phyloP scores from a whole-genome alignment of 2,888 invertebrate species.

The Cephus runcator region DNA sequence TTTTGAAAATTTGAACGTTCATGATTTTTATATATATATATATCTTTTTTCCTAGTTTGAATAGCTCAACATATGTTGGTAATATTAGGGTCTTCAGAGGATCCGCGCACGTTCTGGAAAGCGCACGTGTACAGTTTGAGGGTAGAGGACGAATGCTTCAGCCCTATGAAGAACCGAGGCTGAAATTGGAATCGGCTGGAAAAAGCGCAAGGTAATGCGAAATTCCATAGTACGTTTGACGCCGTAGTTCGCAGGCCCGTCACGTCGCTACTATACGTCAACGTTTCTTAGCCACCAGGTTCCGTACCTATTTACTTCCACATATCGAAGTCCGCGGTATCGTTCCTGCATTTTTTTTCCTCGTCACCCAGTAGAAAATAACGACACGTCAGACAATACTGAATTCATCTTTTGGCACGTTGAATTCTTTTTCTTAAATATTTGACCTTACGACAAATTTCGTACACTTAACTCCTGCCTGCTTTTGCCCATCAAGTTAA shows the following conservation, averaged over 20 bases:
- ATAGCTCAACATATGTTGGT: not conserved
- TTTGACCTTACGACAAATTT: not conserved
- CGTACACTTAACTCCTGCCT: not conserved
- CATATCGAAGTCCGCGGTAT: not conserved
- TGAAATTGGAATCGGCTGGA: not conserved
- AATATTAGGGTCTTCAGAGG: not conserved
- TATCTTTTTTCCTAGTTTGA: not conserved
- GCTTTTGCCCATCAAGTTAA: not conserved
- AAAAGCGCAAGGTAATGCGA: conserved; percentile 11
- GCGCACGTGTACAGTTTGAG: not conserved
- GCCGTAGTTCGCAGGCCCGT: not conserved
- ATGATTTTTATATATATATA: not conserved
- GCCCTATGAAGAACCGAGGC: not conserved
- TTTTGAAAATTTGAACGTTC: not conserved
- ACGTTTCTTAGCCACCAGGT: conserved; percentile 6
- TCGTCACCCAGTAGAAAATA: not conserved
- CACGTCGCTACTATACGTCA: conserved; percentile 8
- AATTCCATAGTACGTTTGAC: conserved; percentile 2
- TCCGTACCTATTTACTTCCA: conserved; percentile 5
- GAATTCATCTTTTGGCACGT: not conserved
- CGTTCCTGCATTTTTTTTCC: not conserved
- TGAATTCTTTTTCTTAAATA: not conserved
- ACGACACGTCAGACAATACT: not conserved
- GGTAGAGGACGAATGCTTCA: not conserved
- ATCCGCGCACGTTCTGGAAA: not conserved